Percentiles rank a stretch among this genome's conserved stretches.
phyloP scores from a whole-genome alignment of 2,113 vertebrate genomes.

The Tursiops truncatus region DNA sequence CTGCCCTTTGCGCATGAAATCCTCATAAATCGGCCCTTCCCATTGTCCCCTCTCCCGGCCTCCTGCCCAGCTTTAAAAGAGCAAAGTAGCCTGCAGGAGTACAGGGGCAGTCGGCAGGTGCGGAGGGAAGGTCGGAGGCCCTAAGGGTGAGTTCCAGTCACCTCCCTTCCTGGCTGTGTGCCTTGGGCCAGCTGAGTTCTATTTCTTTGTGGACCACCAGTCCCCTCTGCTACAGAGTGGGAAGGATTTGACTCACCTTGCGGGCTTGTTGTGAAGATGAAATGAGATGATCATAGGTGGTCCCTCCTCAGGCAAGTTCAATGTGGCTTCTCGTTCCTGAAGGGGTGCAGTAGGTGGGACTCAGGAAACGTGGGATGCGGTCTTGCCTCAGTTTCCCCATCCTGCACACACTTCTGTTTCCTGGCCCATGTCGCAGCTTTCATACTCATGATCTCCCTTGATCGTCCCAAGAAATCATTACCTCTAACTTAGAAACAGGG shows the following conservation, averaged over 20 bases:
- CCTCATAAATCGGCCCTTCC: neutral
- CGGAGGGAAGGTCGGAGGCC: neutral
- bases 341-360: neutral
- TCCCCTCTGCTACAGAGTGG: neutral
- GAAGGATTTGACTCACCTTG: neutral
- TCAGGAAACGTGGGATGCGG: neutral
- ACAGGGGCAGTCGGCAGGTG: neutral
- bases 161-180: neutral
- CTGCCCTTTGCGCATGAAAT: neutral
- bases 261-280: neutral
- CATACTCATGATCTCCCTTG: neutral
- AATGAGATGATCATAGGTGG: neutral
- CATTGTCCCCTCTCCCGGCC: neutral
- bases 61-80: neutral
- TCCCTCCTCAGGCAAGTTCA: neutral
- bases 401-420: neutral
- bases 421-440: neutral
- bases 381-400: neutral
- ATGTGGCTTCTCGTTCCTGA: neutral
- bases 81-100: neutral
- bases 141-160: neutral
- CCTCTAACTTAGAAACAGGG: neutral
- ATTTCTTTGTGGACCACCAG: neutral
- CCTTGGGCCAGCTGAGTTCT: neutral
- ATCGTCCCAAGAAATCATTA: neutral